A percentile compares a stretch with the other conserved stretches of the same genome.
Conservation (phyloP, 2,888 invertebrate species). For the Limnephilus auricula region DNA sequence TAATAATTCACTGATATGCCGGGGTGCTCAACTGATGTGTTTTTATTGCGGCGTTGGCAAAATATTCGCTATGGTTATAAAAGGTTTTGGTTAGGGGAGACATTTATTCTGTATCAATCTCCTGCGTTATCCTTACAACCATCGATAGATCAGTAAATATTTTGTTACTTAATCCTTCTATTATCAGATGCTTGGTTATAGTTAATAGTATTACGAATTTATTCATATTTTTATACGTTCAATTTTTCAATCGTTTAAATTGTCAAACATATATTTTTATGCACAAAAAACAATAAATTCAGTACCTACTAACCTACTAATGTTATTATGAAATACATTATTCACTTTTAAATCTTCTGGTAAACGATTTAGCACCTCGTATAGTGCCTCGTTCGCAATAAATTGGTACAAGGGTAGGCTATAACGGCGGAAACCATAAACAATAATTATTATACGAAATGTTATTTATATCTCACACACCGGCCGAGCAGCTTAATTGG, state of each 20-base stretch:
- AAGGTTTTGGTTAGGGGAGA: too few species aligned
- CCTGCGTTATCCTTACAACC: not conserved
- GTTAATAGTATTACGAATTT: not conserved
- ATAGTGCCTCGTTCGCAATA: not conserved
- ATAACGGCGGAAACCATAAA: not conserved
- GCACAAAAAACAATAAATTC: too few species aligned
- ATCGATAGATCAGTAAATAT: not conserved
- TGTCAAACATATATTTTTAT: too few species aligned
- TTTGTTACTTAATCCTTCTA: too few species aligned
- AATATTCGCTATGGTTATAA: not conserved
- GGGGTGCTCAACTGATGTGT: not conserved
- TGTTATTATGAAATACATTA: not conserved
- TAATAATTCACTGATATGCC: not conserved
- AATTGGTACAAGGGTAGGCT: not conserved
- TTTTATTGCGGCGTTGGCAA: not conserved
- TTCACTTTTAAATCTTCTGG: not conserved
- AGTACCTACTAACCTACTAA: too few species aligned
- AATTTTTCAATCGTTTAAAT: too few species aligned
- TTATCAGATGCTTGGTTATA: too few species aligned
- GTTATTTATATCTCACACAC: not conserved
- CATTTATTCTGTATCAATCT: not conserved
- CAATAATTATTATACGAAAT: not conserved
- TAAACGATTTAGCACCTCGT: not conserved
- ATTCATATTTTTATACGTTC: too few species aligned
- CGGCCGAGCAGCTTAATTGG: not conserved